Percentiles rank a stretch among this genome's conserved stretches.
Evolutionary conservation across 2,888 invertebrate species (phyloP).

Genomic region (Melanophora roralis): DNA sequence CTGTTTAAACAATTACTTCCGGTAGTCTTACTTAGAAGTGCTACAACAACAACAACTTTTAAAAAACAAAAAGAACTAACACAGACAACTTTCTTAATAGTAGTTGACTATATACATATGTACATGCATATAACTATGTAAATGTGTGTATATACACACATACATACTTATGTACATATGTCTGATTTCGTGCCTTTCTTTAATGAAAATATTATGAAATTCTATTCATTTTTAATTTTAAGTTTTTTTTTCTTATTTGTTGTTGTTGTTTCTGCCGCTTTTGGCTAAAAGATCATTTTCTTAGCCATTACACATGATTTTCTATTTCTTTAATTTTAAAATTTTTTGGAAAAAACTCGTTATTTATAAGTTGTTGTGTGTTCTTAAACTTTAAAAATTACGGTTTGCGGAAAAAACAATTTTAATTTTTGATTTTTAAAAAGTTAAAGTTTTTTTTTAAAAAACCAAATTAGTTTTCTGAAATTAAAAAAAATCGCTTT

Average conservation of each 20-base stretch:
- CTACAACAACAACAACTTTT: background rate
- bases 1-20: conserved; percentile 63
- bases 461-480: too few species aligned
- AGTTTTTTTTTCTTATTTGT: background rate
- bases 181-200: conserved; percentile 34
- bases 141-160: background rate
- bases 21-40: conserved; percentile 67
- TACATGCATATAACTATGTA: conserved; percentile 26
- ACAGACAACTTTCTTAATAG: conserved; percentile 19
- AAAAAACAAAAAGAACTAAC: conserved; percentile 2
- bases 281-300: conserved; percentile 47
- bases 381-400: too few species aligned
- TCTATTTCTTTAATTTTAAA: conserved; percentile 13
- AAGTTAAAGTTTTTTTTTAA: too few species aligned
- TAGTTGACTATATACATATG: background rate
- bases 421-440: too few species aligned
- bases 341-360: conserved; percentile 30
- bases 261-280: background rate
- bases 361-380: conserved; percentile 38
- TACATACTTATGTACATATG: background rate
- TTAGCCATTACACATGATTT: conserved; percentile 39
- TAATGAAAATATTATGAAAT: conserved; percentile 49
- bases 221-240: conserved; percentile 52
- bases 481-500: too few species aligned
- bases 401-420: too few species aligned